phyloP scores from a whole-genome alignment of 1,140 invertebrate genomes.

The Calosoma granatense region DNA sequence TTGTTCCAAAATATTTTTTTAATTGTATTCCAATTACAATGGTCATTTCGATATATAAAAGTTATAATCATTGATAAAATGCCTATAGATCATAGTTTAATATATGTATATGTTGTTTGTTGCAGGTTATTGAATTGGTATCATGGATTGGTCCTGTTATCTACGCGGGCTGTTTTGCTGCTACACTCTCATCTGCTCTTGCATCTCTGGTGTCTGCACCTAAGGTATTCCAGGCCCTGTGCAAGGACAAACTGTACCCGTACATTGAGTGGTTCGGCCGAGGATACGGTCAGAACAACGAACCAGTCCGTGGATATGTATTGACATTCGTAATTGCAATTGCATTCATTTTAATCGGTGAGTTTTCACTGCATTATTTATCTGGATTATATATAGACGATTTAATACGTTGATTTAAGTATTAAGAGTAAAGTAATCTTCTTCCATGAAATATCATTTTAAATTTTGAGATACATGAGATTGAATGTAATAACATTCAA shows the following conservation, averaged over 20 bases:
- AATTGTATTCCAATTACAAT: too few relatives aligned
- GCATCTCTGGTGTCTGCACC: slow-evolving; percentile 94
- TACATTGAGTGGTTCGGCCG: slow-evolving; percentile 85
- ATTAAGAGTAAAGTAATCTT: too few relatives aligned
- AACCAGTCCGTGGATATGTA: slow-evolving; percentile 85
- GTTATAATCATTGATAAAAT: too few relatives aligned
- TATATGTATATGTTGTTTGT: too few relatives aligned
- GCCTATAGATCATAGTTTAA: too few relatives aligned
- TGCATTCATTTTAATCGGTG: slow-evolving; percentile 80
- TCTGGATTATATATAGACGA: slow-evolving; percentile 11
- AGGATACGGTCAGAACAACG: slow-evolving; percentile 82
- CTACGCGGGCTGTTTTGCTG: slow-evolving; percentile 93
- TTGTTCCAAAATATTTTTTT: too few relatives aligned
- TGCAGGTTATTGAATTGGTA: slow-evolving; percentile 80
- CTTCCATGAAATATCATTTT: too few relatives aligned
- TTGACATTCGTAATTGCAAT: slow-evolving; percentile 85
- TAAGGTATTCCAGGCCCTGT: slow-evolving; percentile 89
- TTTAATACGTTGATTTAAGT: neutral
- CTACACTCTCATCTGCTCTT: slow-evolving; percentile 89
- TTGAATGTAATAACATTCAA: too few relatives aligned
- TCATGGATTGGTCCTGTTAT: slow-evolving; percentile 86
- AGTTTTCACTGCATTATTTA: slow-evolving; percentile 23
- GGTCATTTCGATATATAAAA: too few relatives aligned
- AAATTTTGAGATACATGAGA: too few relatives aligned
- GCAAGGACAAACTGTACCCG: slow-evolving; percentile 92